These are phyloP conservation scores for Elanoides forficatus DNA, from an alignment of 2,113 vertebrate species.

Conservation along the genomic window DNA sequence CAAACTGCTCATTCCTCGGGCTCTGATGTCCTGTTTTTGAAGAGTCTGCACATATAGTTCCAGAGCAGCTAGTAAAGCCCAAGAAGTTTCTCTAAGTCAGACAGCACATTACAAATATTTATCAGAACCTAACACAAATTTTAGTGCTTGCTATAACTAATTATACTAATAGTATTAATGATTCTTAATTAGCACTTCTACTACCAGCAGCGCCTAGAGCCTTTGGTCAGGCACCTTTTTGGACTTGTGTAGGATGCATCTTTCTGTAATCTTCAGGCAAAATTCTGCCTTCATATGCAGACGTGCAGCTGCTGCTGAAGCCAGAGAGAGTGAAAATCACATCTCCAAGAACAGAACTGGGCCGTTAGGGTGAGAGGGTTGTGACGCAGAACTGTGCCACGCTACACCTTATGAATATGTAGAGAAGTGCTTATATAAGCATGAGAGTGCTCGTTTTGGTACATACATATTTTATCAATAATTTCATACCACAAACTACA, in stretches of 20 bases:
- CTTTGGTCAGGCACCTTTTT: neutral
- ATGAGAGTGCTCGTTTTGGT: neutral
- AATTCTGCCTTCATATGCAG: neutral
- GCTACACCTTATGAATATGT: constrained; percentile 2
- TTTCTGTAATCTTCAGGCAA: neutral
- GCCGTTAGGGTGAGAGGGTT: constrained; percentile 2
- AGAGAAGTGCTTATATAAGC: constrained; percentile 29
- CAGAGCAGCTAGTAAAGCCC: neutral
- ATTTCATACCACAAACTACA: neutral
- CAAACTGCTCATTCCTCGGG: neutral
- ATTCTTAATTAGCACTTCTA: neutral
- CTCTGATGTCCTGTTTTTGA: neutral
- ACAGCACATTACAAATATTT: neutral
- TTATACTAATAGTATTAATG: too few relatives aligned
- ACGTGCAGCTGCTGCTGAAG: neutral
- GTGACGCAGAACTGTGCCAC: neutral
- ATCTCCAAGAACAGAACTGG: neutral
- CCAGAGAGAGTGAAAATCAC: neutral
- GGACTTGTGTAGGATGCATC: neutral
- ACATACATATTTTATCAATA: constrained; percentile 59
- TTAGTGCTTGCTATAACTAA: neutral
- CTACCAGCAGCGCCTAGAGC: neutral
- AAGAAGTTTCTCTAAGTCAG: neutral
- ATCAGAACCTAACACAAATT: neutral
- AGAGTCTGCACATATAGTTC: neutral